Evolutionary conservation across 2,113 vertebrate species (phyloP).

Genomic region (Xenopus laevis): DNA sequence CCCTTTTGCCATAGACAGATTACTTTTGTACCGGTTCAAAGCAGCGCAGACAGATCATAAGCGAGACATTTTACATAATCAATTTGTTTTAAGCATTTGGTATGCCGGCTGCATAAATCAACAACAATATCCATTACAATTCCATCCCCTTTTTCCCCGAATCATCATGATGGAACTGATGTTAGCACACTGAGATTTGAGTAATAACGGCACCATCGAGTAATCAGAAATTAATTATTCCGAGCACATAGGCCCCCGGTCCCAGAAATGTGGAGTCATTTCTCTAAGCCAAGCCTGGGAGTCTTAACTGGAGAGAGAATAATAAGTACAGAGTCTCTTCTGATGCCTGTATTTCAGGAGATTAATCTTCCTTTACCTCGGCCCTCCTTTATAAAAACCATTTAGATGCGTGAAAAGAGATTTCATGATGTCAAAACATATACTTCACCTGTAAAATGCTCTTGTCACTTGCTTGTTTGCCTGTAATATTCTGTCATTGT

Average conservation of each 20-base stretch:
- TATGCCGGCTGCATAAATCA: constrained; percentile 72
- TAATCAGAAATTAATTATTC: constrained; percentile 81
- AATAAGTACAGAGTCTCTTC: constrained; percentile 96
- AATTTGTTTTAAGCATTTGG: constrained; percentile 69
- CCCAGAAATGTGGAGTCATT: constrained; percentile 84
- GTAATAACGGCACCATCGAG: constrained; percentile 73
- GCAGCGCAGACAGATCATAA: constrained; percentile 63
- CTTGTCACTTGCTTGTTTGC: background rate
- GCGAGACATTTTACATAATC: constrained; percentile 76
- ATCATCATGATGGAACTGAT: constrained; percentile 69
- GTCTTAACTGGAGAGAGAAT: constrained; percentile 84
- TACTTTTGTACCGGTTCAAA: constrained; percentile 52
- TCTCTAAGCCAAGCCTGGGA: constrained; percentile 75
- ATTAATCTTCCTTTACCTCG: constrained; percentile 88
- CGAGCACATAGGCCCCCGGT: constrained; percentile 81
- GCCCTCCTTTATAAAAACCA: constrained; percentile 50
- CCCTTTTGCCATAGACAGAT: constrained; percentile 72
- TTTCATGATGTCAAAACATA: background rate
- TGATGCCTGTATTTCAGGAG: constrained; percentile 95
- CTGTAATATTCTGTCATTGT: background rate
- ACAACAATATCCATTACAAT: constrained; percentile 69
- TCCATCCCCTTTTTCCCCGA: constrained; percentile 59
- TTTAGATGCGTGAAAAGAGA: constrained; percentile 5
- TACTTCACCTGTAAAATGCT: background rate
- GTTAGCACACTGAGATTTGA: constrained; percentile 73